phyloP scores from a whole-genome alignment of 2,797 vertebrate genomes.

The Echeneis naucrates region DNA sequence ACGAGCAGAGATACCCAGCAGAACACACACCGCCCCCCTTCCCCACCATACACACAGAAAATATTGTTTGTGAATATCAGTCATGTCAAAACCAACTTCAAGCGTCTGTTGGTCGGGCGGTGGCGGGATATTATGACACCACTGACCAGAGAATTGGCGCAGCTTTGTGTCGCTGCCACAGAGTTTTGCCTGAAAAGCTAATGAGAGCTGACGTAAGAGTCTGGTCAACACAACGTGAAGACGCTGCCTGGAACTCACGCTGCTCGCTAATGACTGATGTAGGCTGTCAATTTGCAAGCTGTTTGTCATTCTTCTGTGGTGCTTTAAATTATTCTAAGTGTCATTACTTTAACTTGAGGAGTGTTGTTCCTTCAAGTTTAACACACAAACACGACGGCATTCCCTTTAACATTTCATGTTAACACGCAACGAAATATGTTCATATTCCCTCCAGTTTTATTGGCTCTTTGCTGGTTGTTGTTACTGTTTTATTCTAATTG shows the following conservation, averaged over 20 bases:
- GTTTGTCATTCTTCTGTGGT: constrained; percentile 25
- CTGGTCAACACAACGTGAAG: constrained; percentile 35
- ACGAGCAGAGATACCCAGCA: constrained; percentile 38
- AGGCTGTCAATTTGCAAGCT: constrained; percentile 39
- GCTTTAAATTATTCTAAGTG: not conserved
- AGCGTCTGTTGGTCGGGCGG: constrained; percentile 11
- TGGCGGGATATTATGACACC: constrained; percentile 49
- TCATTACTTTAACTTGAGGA: too few species aligned
- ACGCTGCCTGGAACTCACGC: constrained; percentile 8
- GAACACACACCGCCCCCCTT: constrained; percentile 23
- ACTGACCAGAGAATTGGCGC: constrained; percentile 59
- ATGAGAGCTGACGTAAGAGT: constrained; percentile 54
- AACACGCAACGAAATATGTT: not conserved
- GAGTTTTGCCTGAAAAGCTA: constrained; percentile 49
- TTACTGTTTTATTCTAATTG: not conserved
- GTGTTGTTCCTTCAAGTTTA: too few species aligned
- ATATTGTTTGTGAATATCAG: constrained; percentile 67
- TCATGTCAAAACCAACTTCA: constrained; percentile 59
- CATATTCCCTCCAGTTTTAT: not conserved
- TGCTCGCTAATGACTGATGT: constrained; percentile 30
- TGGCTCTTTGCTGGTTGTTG: not conserved
- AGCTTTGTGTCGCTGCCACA: constrained; percentile 38
- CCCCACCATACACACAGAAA: constrained; percentile 43
- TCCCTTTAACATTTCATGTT: not conserved
- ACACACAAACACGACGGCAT: too few species aligned